Conservation (phyloP, 2,888 invertebrate species). For the Dynastes grantii region DNA sequence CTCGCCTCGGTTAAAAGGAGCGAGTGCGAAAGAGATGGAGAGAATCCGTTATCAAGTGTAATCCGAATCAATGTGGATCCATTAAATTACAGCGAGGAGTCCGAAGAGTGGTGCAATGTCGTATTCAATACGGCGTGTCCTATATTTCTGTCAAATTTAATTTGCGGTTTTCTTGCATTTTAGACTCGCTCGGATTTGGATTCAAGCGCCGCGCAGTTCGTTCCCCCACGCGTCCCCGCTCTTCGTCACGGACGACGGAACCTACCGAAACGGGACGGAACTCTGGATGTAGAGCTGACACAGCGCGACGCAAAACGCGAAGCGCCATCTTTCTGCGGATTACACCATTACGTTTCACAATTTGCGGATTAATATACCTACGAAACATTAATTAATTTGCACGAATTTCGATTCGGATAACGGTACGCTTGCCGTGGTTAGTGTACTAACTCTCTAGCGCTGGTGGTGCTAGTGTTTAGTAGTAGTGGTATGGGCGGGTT, state of each 20-base stretch:
- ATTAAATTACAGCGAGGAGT: constrained; percentile 39
- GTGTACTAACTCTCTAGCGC: background rate
- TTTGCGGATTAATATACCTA: constrained; percentile 50
- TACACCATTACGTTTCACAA: constrained; percentile 39
- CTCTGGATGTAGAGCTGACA: constrained; percentile 15
- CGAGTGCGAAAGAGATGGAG: background rate
- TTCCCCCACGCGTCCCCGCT: background rate
- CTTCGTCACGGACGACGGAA: background rate
- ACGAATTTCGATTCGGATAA: constrained; percentile 18
- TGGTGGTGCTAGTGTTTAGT: background rate
- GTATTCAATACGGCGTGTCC: constrained; percentile 44
- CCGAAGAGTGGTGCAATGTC: constrained; percentile 43
- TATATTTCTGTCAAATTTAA: constrained; percentile 49
- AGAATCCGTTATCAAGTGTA: constrained; percentile 29
- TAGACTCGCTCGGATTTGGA: constrained; percentile 35
- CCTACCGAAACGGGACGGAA: background rate
- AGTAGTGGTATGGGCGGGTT: background rate
- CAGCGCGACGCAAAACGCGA: constrained; percentile 16
- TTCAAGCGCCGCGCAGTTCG: constrained; percentile 1
- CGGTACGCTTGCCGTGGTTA: background rate
- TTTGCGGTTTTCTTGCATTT: constrained; percentile 51
- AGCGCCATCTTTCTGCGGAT: constrained; percentile 39
- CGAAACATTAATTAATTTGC: constrained; percentile 48
- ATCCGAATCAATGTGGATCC: constrained; percentile 44
- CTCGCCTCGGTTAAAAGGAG: no score